phyloP scores from a whole-genome alignment of 2,113 vertebrate species.

The Candoia aspera region DNA sequence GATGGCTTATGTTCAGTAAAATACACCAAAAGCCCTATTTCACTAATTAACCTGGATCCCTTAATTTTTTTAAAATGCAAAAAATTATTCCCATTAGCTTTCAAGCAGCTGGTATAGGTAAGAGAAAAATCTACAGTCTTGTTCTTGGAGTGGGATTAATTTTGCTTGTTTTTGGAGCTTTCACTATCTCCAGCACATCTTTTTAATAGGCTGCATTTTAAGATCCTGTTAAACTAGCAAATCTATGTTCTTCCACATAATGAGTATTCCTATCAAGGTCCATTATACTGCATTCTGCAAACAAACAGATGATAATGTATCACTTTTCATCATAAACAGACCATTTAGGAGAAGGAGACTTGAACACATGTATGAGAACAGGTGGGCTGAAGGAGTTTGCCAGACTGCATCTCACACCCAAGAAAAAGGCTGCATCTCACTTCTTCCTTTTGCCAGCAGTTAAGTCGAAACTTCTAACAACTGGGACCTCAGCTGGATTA shows the following conservation, averaged over 20 bases:
- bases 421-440: neutral
- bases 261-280: slow-evolving; percentile 22
- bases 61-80: slow-evolving; percentile 19
- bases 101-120: slow-evolving; percentile 42
- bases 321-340: slow-evolving; percentile 12
- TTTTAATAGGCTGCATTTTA: slow-evolving; percentile 20
- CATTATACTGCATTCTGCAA: slow-evolving; percentile 18
- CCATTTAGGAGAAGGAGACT: slow-evolving; percentile 4
- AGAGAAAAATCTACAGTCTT: slow-evolving; percentile 27
- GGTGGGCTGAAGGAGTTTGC: slow-evolving; percentile 24
- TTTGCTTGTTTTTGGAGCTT: slow-evolving; percentile 25
- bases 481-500: slow-evolving; percentile 21
- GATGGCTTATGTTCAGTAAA: slow-evolving; percentile 28
- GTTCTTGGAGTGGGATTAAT: slow-evolving; percentile 25
- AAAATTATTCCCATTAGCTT: slow-evolving; percentile 6
- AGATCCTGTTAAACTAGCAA: slow-evolving; percentile 5
- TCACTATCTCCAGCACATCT: slow-evolving; percentile 42
- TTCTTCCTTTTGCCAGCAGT: neutral
- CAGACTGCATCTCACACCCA: slow-evolving; percentile 7
- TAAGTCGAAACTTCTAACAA: slow-evolving; percentile 24
- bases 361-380: slow-evolving; percentile 3
- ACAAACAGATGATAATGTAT: slow-evolving; percentile 14
- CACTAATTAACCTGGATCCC: slow-evolving; percentile 42
- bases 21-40: neutral
- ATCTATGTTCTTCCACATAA: slow-evolving; percentile 9